These are phyloP conservation scores for Diloba caeruleocephala DNA, from an alignment of 2,888 invertebrate species.

Conservation along the genomic window DNA sequence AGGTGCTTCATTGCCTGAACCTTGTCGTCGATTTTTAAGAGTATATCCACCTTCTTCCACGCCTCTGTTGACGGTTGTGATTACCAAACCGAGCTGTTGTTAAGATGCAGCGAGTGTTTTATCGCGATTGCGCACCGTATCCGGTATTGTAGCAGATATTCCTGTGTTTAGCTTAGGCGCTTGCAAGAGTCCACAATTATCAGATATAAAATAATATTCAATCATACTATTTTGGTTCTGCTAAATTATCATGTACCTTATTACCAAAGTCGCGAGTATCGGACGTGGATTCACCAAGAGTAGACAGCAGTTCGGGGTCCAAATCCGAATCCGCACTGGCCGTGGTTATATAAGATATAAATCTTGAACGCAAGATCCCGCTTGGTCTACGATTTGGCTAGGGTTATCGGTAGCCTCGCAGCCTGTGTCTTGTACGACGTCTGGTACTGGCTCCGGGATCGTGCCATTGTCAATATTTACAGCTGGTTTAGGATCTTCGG, in stretches of 20 bases:
- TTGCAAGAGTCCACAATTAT: background rate
- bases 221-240: background rate
- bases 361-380: too few species aligned
- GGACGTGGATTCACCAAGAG: background rate
- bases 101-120: background rate
- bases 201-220: background rate
- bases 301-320: background rate
- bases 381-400: too few species aligned
- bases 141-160: conserved; percentile 1
- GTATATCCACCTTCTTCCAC: too few species aligned
- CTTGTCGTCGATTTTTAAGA: background rate
- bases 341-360: too few species aligned
- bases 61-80: background rate
- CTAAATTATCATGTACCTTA: background rate
- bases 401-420: too few species aligned
- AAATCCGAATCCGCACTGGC: too few species aligned
- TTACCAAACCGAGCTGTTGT: background rate
- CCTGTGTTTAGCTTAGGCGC: background rate
- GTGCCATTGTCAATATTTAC: too few species aligned
- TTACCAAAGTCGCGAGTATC: background rate
- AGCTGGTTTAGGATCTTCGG: too few species aligned
- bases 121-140: background rate
- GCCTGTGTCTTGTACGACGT: too few species aligned
- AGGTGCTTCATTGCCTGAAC: background rate
- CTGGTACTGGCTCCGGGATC: too few species aligned